Evolutionary conservation across 2,113 vertebrate genomes (phyloP).

Genomic region (Melanocharis versteri): DNA sequence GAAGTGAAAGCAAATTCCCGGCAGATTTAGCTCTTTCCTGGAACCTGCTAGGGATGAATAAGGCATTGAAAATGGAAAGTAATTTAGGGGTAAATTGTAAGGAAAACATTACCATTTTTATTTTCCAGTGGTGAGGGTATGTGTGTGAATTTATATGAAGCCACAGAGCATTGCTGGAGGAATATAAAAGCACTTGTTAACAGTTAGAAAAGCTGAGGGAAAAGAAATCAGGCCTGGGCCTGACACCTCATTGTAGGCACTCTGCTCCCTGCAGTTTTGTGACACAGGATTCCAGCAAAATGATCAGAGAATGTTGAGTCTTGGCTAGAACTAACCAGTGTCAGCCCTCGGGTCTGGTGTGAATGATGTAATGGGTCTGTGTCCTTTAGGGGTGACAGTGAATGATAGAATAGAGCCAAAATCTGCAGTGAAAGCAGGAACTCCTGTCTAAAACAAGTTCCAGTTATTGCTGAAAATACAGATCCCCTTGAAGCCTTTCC

Average conservation of each 20-base stretch:
- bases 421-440: neutral
- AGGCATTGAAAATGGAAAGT: slow-evolving; percentile 51
- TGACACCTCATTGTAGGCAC: neutral
- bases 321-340: neutral
- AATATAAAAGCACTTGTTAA: neutral
- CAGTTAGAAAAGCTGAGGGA: neutral
- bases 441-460: neutral
- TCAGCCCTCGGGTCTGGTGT: neutral
- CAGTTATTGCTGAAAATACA: neutral
- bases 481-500: neutral
- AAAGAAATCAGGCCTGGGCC: neutral
- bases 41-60: slow-evolving; percentile 44
- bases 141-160: neutral
- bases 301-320: neutral
- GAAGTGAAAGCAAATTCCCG: slow-evolving; percentile 53
- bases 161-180: neutral
- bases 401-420: neutral
- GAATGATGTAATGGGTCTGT: neutral
- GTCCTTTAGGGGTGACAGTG: neutral
- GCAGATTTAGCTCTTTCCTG: slow-evolving; percentile 61
- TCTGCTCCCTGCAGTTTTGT: neutral
- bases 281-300: neutral
- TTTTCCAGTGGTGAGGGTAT: neutral
- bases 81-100: slow-evolving; percentile 20
- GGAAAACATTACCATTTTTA: slow-evolving; percentile 7